Evolutionary conservation across 2,113 vertebrate genomes (phyloP).

Genomic region (Calidris pugnax): DNA sequence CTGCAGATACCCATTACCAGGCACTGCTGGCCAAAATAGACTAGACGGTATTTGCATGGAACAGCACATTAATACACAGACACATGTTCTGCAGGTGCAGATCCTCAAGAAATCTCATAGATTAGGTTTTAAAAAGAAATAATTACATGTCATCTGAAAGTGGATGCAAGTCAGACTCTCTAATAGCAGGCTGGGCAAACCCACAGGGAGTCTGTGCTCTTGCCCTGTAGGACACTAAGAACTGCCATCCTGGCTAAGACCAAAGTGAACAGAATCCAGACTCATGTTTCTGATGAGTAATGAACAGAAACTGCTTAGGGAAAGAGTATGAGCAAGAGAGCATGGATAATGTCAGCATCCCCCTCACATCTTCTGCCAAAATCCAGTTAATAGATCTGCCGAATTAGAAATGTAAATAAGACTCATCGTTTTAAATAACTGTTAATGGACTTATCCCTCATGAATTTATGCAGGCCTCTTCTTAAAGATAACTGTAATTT

Average conservation of each 20-base stretch:
- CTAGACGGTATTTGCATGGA: accelerated
- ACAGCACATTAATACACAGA: not conserved
- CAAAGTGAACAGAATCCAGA: not conserved
- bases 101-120: not conserved
- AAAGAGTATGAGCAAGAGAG: not conserved
- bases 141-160: not conserved
- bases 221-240: not conserved
- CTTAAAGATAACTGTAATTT: not conserved
- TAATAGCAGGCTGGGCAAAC: accelerated
- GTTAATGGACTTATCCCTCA: not conserved
- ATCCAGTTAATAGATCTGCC: not conserved
- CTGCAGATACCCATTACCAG: not conserved
- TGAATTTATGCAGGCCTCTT: not conserved
- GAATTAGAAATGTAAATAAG: slow-evolving; percentile 26
- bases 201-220: not conserved
- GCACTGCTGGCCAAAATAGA: not conserved
- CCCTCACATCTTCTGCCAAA: not conserved
- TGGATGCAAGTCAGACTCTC: accelerated
- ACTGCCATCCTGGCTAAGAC: not conserved
- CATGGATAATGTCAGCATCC: not conserved
- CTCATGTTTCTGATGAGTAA: not conserved
- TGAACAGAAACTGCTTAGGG: not conserved
- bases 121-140: not conserved
- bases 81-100: accelerated
- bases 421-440: not conserved